These are phyloP conservation scores for Gobio occitaniae DNA, from an alignment of 2,797 vertebrate genomes.

Conservation along the genomic window DNA sequence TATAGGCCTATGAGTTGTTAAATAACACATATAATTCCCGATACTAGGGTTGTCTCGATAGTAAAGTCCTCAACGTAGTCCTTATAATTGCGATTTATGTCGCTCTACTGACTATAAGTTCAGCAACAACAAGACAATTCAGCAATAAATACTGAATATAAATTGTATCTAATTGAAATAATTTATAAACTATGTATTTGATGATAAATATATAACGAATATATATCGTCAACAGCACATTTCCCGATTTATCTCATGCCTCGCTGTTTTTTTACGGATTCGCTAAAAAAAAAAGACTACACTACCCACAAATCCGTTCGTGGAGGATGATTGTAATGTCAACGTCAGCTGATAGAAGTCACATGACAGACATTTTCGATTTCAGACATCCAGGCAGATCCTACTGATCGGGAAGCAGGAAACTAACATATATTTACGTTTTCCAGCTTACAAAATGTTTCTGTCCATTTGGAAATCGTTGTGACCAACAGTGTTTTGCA, in stretches of 20 bases:
- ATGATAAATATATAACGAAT: background rate
- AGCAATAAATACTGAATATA: background rate
- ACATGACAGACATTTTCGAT: conserved; percentile 70
- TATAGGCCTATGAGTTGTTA: no score
- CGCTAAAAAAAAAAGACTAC: conserved; percentile 41
- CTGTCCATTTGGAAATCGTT: conserved; percentile 3
- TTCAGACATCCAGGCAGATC: conserved; percentile 35
- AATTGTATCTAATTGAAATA: background rate
- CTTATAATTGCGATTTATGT: no score
- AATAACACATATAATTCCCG: no score
- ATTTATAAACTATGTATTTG: background rate
- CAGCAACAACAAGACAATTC: background rate
- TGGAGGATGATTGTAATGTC: background rate
- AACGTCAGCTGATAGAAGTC: conserved; percentile 75
- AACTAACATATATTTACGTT: background rate
- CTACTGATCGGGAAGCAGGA: background rate
- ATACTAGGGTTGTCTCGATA: no score
- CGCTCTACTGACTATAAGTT: background rate
- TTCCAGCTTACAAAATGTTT: background rate
- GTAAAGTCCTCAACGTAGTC: no score
- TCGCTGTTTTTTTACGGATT: background rate
- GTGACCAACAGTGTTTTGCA: background rate
- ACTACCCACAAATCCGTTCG: conserved; percentile 51
- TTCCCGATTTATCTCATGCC: no score
- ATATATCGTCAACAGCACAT: background rate